Percentiles rank a stretch among this genome's conserved stretches.
Conservation (phyloP, 2,797 vertebrate species). For the Podargus strigoides region DNA sequence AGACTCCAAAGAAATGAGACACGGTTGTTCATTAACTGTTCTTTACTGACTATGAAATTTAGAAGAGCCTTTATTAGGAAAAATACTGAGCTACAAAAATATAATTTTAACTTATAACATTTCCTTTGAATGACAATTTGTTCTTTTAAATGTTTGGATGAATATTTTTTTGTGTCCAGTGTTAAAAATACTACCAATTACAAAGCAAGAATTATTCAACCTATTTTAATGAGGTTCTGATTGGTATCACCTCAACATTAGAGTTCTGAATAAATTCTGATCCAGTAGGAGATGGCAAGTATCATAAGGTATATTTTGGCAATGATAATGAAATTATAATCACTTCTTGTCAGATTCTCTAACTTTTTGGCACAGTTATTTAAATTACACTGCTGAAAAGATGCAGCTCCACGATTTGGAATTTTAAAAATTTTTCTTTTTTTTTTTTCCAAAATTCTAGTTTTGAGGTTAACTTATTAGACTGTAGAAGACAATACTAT, state of each 20-base stretch:
- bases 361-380: neutral
- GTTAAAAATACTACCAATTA: neutral
- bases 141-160: neutral
- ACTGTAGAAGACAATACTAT: neutral
- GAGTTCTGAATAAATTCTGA: neutral
- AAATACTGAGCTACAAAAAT: neutral
- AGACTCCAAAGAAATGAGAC: neutral
- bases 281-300: neutral
- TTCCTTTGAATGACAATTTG: neutral
- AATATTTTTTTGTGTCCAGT: neutral
- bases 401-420: neutral
- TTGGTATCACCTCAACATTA: neutral
- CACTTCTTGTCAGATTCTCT: neutral
- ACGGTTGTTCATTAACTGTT: neutral
- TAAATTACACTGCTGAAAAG: neutral
- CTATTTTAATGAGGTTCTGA: neutral
- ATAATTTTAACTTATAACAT: neutral
- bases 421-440: neutral
- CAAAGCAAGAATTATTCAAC: neutral
- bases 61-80: neutral
- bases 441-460: neutral
- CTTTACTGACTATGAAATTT: neutral
- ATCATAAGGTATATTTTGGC: neutral
- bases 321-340: neutral
- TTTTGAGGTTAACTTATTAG: neutral